phyloP scores from a whole-genome alignment of 2,888 invertebrate genomes.

The Ommatoiulus sabulosus region DNA sequence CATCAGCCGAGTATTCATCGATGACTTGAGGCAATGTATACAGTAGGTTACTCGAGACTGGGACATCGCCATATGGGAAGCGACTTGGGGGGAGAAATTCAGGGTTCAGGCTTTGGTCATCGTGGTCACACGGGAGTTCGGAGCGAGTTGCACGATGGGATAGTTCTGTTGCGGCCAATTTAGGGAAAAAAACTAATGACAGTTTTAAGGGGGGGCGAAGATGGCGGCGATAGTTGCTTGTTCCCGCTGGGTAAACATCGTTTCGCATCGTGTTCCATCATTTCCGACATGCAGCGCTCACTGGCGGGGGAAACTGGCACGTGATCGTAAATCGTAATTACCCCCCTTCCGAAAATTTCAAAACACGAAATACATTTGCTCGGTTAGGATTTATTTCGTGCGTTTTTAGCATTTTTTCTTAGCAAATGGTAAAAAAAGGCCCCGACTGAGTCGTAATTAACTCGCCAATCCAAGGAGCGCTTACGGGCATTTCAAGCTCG shows the following conservation, averaged over 20 bases:
- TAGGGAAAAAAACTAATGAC: neutral
- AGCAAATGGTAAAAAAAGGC: neutral
- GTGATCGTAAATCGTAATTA: slow-evolving; percentile 34
- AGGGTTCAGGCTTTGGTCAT: neutral
- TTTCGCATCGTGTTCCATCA: slow-evolving; percentile 27
- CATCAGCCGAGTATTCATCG: neutral
- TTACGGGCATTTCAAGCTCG: neutral
- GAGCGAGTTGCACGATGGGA: neutral
- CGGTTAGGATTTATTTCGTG: neutral
- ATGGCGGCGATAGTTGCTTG: neutral
- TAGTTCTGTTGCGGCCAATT: neutral
- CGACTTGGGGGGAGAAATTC: neutral
- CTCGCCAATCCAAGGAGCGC: neutral
- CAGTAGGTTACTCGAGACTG: neutral
- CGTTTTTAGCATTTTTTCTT: neutral
- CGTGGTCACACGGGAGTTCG: slow-evolving; percentile 19
- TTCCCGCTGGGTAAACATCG: slow-evolving; percentile 28
- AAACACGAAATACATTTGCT: neutral
- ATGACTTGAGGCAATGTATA: neutral
- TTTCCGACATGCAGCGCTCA: neutral
- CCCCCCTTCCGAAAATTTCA: neutral
- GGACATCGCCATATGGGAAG: neutral
- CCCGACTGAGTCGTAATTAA: neutral
- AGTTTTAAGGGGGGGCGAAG: neutral
- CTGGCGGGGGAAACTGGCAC: slow-evolving; percentile 5